phyloP scores from a whole-genome alignment of 2,113 vertebrate genomes.

The Gymnogyps californianus region DNA sequence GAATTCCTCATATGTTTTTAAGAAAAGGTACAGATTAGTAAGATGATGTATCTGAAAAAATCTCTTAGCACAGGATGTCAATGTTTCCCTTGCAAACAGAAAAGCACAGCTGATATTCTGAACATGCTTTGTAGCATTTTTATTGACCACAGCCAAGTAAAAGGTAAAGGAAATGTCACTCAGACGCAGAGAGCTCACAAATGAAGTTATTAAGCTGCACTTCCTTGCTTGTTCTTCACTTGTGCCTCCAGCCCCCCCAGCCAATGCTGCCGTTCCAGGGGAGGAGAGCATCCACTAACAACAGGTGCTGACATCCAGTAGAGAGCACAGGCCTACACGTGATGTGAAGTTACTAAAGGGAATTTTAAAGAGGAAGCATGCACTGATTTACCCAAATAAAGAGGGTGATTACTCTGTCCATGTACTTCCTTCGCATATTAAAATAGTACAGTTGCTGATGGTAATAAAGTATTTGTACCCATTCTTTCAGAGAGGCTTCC shows the following conservation, averaged over 20 bases:
- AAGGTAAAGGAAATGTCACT: background rate
- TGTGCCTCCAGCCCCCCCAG: background rate
- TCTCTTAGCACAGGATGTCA: background rate
- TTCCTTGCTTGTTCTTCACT: background rate
- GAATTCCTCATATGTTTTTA: background rate
- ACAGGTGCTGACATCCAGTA: background rate
- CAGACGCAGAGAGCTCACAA: background rate
- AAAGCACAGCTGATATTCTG: background rate
- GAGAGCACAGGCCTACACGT: background rate
- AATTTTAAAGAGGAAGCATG: background rate
- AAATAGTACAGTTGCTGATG: background rate
- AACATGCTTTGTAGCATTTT: background rate
- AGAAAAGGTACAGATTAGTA: background rate
- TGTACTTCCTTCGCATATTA: background rate
- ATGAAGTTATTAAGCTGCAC: background rate
- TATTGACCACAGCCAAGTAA: background rate
- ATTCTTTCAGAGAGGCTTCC: background rate
- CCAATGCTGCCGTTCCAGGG: background rate
- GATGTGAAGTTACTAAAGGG: background rate
- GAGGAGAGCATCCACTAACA: background rate
- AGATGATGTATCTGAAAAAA: background rate
- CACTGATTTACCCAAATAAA: background rate
- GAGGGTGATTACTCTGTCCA: background rate
- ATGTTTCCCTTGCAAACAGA: background rate
- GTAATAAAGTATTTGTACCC: background rate